Evolutionary conservation across 2,113 vertebrate species (phyloP).

Genomic region (Zosterops japonicus): DNA sequence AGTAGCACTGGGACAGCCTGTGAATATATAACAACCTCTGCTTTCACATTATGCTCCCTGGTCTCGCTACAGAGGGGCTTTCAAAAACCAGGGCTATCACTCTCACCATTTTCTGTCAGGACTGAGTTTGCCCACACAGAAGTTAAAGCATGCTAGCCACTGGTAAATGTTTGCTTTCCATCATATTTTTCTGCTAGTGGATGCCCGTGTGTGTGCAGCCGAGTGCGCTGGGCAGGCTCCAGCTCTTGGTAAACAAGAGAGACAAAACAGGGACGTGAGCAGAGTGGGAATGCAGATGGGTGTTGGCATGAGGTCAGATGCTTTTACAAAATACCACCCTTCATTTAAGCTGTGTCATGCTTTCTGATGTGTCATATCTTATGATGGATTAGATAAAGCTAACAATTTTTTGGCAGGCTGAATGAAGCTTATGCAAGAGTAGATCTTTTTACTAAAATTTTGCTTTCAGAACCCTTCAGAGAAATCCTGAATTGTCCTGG

Average conservation of each 20-base stretch:
- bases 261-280: not conserved
- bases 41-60: not conserved
- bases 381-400: not conserved
- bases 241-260: not conserved
- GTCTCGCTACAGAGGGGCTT: not conserved
- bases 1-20: not conserved
- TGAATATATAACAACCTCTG: not conserved
- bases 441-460: not conserved
- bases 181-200: not conserved
- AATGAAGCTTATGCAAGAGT: not conserved
- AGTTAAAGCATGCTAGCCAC: not conserved
- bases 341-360: not conserved
- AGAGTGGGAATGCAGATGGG: not conserved
- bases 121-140: not conserved
- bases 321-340: not conserved
- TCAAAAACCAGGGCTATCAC: not conserved
- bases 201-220: not conserved
- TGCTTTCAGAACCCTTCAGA: not conserved
- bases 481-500: not conserved
- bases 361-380: not conserved
- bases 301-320: not conserved
- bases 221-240: not conserved
- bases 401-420: not conserved
- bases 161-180: not conserved
- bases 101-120: not conserved